Base-by-base conservation (phyloP, 2,888 invertebrate species). In the Cheilosia variabilis region DNA sequence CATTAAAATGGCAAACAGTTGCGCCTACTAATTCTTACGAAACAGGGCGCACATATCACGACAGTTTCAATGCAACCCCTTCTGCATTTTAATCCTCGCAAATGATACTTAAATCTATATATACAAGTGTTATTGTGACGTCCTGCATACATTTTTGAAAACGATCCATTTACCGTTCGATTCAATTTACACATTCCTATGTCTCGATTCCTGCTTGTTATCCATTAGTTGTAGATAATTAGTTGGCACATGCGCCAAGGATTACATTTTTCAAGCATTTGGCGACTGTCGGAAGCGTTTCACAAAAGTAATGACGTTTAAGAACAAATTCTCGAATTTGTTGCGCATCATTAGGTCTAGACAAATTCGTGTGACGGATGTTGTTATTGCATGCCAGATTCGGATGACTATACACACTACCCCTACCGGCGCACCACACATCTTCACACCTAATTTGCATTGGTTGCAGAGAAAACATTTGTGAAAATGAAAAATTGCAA, bases 291-390 rank as follows among this genome's bases (percentile, higher is more conserved):
- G 83, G 83, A 84, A 84, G 65, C 63, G 41, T 65, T 73, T 63
- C 45, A 65, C 68, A 47, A 57, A 41, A 19, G 43, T 63, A 69
- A 62, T 79, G 77, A 71, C 77, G 65, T 71, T 71, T 37, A 60
- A n/a, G 9, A 69, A 10, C n/a, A 50, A 50, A 37, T 43, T 63
- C 31, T 68, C 58, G n/a, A 69, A 57, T 79, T 69, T 57, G 52
- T 69, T 55, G 75, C 79, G 73, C 83, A 79, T 84, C 83, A 79
- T 84, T 79, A 63, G 63, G 63, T 75, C 73, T 69, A 73, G 79
- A 79, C 73, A 65, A 69, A 84, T 69, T 79, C 63, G 65, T 72
- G 62, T 55, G 69, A 75, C 65, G 57, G 69, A 69, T 55, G 62
- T 68, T 78, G 69, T 73, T 52, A 15, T 79, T 69, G 37, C 27